These are phyloP conservation scores for Laupala kohalensis DNA, from an alignment of 1,140 invertebrate species.

Conservation along the genomic window DNA sequence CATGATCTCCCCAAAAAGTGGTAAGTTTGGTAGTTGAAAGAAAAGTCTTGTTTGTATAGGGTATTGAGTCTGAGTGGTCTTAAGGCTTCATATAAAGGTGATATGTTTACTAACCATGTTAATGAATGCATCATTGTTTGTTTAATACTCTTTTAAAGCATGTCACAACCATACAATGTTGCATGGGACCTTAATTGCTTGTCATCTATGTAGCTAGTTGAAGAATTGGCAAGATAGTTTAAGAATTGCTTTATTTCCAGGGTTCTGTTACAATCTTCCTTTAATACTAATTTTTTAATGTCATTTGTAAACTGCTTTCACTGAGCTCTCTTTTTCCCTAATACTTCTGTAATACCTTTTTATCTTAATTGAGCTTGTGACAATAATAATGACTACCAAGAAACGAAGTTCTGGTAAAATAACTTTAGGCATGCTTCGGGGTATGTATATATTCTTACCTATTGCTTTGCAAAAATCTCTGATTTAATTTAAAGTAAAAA, in stretches of 20 bases:
- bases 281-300: neutral
- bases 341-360: neutral
- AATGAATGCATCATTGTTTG: no score
- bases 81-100: no score
- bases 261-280: neutral
- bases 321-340: neutral
- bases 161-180: no score
- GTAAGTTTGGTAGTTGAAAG: neutral
- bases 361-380: neutral
- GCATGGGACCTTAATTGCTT: no score
- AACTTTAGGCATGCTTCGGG: slow-evolving; percentile 30
- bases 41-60: no score
- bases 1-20: neutral
- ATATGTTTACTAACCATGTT: no score
- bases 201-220: no score
- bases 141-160: no score
- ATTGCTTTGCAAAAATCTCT: neutral
- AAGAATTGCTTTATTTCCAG: neutral
- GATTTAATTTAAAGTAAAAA: neutral
- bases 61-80: no score
- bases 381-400: slow-evolving; percentile 5
- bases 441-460: slow-evolving; percentile 18
- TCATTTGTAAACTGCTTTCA: neutral
- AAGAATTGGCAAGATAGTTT: neutral
- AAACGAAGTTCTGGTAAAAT: slow-evolving; percentile 25